These are phyloP conservation scores for Tinea trinotella DNA, from an alignment of 2,888 invertebrate genomes.

Conservation along the genomic window DNA sequence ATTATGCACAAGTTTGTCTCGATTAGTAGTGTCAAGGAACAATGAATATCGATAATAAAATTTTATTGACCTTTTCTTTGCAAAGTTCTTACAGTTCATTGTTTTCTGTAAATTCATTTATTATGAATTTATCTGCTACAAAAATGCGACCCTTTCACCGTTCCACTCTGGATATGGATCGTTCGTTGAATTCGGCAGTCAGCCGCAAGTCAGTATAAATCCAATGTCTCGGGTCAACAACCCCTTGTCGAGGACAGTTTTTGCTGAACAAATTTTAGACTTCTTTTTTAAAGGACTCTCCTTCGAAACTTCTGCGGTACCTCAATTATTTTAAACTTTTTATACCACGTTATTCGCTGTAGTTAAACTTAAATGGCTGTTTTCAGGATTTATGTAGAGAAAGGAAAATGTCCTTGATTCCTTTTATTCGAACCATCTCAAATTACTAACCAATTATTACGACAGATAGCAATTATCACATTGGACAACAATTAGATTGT, in stretches of 20 bases:
- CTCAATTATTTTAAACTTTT: slow-evolving; percentile 67
- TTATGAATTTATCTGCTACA: slow-evolving; percentile 6
- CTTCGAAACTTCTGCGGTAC: slow-evolving; percentile 27
- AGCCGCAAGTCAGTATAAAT: slow-evolving; percentile 17
- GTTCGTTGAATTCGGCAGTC: slow-evolving; percentile 19
- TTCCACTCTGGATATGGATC: slow-evolving; percentile 15
- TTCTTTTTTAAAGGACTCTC: slow-evolving; percentile 41
- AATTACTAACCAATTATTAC: slow-evolving; percentile 10
- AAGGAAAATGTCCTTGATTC: slow-evolving; percentile 11
- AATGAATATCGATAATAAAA: too few species aligned
- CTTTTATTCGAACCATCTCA: neutral
- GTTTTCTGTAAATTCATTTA: neutral
- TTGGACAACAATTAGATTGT: slow-evolving; percentile 2
- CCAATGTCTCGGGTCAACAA: slow-evolving; percentile 37
- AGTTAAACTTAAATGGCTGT: slow-evolving; percentile 36
- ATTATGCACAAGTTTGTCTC: neutral
- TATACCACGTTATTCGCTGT: slow-evolving; percentile 39
- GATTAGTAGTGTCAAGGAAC: neutral
- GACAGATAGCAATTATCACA: neutral
- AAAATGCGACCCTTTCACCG: slow-evolving; percentile 8
- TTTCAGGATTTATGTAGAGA: slow-evolving; percentile 25
- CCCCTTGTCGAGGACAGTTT: slow-evolving; percentile 56
- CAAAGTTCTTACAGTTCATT: neutral
- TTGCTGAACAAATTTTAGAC: slow-evolving; percentile 54
- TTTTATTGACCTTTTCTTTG: too few species aligned